A percentile compares a stretch with the other conserved stretches of the same genome.
These are phyloP conservation scores for Catagonus wagneri DNA, from an alignment of 2,113 vertebrate genomes.

Conservation along the genomic window DNA sequence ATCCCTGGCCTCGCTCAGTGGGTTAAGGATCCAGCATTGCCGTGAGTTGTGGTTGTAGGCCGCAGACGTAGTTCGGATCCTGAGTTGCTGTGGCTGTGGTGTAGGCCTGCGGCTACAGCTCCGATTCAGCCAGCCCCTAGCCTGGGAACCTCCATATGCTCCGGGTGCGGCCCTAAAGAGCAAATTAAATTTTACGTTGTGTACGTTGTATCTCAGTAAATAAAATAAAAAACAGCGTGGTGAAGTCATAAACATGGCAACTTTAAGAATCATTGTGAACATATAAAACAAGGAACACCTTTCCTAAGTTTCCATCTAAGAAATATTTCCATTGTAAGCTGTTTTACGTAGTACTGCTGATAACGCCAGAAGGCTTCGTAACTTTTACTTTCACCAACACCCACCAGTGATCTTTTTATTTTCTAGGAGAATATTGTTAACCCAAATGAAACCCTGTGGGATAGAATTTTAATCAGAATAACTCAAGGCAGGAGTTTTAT, in stretches of 20 bases:
- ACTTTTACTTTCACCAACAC: background rate
- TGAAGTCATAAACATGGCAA: background rate
- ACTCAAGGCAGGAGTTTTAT: background rate
- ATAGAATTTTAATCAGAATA: constrained; percentile 6
- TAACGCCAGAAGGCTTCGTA: background rate
- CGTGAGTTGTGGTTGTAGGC: no score
- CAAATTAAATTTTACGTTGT: background rate
- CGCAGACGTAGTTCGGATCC: no score
- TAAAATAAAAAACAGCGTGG: background rate
- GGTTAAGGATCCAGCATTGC: no score
- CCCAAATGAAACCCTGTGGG: background rate
- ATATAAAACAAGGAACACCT: background rate
- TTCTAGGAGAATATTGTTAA: background rate
- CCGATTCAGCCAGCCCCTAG: no score
- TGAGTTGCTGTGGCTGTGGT: no score
- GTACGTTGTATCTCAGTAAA: background rate
- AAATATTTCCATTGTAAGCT: background rate
- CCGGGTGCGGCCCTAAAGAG: no score
- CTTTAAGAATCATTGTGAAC: background rate
- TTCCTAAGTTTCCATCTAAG: background rate
- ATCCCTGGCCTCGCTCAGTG: no score
- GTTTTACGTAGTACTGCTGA: background rate
- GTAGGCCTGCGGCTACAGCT: no score
- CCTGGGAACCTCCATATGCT: no score
- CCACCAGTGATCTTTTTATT: background rate